A percentile compares a stretch with the other conserved stretches of the same genome.
Conservation (phyloP, 2,888 invertebrate genomes). For the Bugula neritina region DNA sequence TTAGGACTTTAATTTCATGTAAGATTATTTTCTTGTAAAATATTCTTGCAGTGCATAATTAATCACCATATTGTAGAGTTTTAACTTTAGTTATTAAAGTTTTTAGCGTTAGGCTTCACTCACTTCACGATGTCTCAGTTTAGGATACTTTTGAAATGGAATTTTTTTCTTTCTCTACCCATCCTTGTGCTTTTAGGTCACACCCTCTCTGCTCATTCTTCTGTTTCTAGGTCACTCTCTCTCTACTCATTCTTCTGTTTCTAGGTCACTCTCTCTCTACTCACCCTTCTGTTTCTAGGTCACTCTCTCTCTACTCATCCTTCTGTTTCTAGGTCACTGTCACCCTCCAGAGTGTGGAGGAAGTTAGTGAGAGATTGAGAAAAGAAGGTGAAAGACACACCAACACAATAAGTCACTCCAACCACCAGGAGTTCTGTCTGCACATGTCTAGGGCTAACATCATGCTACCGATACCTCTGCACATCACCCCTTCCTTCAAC, state of each 20-base stretch:
- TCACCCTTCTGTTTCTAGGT: not conserved
- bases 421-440: slow-evolving; percentile 86
- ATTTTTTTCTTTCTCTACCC: not conserved
- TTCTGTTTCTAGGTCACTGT: slow-evolving; percentile 70
- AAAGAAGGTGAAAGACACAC: slow-evolving; percentile 52
- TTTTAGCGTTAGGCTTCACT: too few relatives aligned
- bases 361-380: slow-evolving; percentile 57
- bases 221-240: not conserved
- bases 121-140: too few relatives aligned
- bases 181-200: too few relatives aligned
- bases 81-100: too few relatives aligned
- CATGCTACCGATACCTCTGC: slow-evolving; percentile 85
- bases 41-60: too few relatives aligned
- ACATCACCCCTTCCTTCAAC: slow-evolving; percentile 90
- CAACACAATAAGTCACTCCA: slow-evolving; percentile 68
- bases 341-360: slow-evolving; percentile 89
- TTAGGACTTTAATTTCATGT: too few relatives aligned
- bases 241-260: not conserved
- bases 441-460: slow-evolving; percentile 77
- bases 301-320: not conserved
- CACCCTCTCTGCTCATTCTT: not conserved
- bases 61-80: too few relatives aligned
- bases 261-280: not conserved
- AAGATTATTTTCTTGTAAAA: too few relatives aligned
- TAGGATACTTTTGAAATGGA: not conserved